Conservation (phyloP, 2,113 vertebrate species). For the Bubo blakistoni region DNA sequence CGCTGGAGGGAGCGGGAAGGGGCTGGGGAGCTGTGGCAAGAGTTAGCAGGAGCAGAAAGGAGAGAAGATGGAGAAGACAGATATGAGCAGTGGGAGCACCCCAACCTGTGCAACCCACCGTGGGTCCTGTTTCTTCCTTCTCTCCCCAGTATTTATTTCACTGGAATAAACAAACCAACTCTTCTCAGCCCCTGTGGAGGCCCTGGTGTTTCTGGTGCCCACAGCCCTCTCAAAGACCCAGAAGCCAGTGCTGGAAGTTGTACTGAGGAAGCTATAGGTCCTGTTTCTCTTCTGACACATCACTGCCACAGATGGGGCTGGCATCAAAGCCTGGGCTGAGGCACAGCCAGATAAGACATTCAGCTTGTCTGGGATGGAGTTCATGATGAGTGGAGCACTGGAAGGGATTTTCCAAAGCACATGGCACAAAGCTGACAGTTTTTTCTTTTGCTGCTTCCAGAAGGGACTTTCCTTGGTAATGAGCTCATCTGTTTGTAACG, state of each 20-base stretch:
- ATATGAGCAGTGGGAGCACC: not conserved
- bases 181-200: not conserved
- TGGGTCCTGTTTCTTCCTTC: not conserved
- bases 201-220: not conserved
- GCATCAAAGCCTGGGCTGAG: not conserved
- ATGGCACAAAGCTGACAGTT: not conserved
- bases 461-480: not conserved
- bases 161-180: not conserved
- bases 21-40: not conserved
- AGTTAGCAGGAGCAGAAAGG: not conserved
- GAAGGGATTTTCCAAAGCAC: constrained; percentile 5
- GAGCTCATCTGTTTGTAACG: not conserved
- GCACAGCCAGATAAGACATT: not conserved
- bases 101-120: not conserved
- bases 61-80: not conserved
- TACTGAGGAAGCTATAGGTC: not conserved
- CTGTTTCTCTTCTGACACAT: not conserved
- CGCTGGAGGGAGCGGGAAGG: not conserved
- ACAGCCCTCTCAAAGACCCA: not conserved
- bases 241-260: not conserved
- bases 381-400: not conserved
- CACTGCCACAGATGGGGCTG: not conserved
- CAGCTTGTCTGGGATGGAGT: not conserved
- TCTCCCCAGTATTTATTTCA: not conserved
- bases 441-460: not conserved